Evolutionary conservation across 30 jellyfish, hydroid and myxozoan genomes (phyloP).

Genomic region (Catostylus mosaicus): DNA sequence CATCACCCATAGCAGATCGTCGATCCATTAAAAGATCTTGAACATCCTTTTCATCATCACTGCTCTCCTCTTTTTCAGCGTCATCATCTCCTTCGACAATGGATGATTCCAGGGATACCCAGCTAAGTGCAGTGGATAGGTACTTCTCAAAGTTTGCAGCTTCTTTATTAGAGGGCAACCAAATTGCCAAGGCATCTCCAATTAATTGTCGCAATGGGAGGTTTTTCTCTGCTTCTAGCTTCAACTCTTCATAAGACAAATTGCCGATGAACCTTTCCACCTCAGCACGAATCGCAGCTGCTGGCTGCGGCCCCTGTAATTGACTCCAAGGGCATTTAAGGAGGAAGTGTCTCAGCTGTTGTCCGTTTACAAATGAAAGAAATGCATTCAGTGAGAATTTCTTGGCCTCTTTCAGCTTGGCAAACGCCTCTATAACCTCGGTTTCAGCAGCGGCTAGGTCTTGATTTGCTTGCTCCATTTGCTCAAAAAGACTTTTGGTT

Average conservation of each 20-base stretch:
- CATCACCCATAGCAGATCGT: conserved; percentile 27
- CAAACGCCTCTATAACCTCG: conserved; percentile 17
- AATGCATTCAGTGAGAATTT: conserved; percentile 14
- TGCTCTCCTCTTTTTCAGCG: conserved; percentile 19
- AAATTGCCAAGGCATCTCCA: conserved; percentile 19
- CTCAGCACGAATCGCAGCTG: background rate
- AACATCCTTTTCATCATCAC: conserved; percentile 64
- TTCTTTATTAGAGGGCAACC: conserved; percentile 46
- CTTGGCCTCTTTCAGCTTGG: conserved; percentile 14
- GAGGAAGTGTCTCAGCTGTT: conserved; percentile 24
- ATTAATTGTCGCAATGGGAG: background rate
- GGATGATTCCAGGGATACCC: conserved; percentile 25
- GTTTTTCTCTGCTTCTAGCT: background rate
- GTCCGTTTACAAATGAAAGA: conserved; percentile 3
- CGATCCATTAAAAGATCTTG: conserved; percentile 22
- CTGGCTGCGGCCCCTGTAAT: background rate
- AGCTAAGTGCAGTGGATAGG: conserved; percentile 6
- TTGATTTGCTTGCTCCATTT: background rate
- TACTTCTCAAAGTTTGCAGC: background rate
- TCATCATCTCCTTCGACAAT: conserved; percentile 8
- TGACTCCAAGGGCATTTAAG: background rate
- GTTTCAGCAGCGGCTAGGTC: conserved; percentile 21
- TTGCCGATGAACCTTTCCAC: background rate
- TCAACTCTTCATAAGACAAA: conserved; percentile 1
- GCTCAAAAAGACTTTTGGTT: conserved; percentile 8